A percentile compares a stretch with the other conserved stretches of the same genome.
phyloP scores from a whole-genome alignment of 2,888 invertebrate species.

The Odiellus spinosus region DNA sequence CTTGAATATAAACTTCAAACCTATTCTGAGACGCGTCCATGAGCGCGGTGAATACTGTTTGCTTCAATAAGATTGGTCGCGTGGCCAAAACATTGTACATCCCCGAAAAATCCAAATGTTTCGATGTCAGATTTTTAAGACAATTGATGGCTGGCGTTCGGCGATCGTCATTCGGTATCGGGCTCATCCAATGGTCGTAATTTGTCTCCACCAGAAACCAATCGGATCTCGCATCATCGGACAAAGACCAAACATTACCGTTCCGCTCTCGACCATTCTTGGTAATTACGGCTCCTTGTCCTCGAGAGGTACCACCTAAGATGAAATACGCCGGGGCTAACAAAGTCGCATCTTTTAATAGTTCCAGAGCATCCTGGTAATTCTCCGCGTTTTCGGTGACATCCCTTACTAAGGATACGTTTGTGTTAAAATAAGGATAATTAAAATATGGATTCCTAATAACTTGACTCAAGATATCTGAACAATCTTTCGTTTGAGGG shows the following conservation, averaged over 20 bases:
- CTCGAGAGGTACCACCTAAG: conserved; percentile 29
- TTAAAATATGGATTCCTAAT: no score
- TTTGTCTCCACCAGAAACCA: conserved; percentile 42
- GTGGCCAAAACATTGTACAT: no score
- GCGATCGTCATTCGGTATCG: conserved; percentile 38
- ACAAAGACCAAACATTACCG: conserved; percentile 29
- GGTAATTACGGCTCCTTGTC: conserved; percentile 9
- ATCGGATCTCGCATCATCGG: no score
- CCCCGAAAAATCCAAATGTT: no score
- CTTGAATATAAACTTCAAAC: conserved; percentile 33
- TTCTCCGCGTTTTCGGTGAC: conserved; percentile 33
- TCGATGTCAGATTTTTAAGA: conserved; percentile 25
- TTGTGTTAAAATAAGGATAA: no score
- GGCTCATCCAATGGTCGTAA: conserved; percentile 38
- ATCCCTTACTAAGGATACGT: conserved; percentile 34
- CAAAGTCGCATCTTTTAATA: conserved; percentile 31
- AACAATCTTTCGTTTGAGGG: no score
- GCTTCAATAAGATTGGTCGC: no score
- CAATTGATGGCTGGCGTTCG: conserved; percentile 37
- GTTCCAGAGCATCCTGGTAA: conserved; percentile 32
- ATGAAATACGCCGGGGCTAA: conserved; percentile 41
- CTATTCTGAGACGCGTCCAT: conserved; percentile 35
- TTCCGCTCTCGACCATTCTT: conserved; percentile 23
- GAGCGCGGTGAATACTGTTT: conserved; percentile 37
- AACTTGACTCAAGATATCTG: no score